Percentiles rank a stretch among this genome's conserved stretches.
phyloP scores from a whole-genome alignment of 2,888 invertebrate species.

The Lasioglossum lativentre region DNA sequence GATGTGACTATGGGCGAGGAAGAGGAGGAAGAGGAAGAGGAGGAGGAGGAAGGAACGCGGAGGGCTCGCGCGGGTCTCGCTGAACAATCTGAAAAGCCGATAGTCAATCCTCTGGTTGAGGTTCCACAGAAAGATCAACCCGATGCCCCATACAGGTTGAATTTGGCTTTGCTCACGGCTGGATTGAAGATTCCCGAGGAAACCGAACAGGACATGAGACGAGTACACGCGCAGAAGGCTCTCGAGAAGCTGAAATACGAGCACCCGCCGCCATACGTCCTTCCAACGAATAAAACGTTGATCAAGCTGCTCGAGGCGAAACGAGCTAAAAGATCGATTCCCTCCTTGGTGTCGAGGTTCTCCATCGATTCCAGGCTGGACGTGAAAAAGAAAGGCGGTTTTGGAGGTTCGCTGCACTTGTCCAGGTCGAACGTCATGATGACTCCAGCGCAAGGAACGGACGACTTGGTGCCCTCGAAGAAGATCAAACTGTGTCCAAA shows the following conservation, averaged over 20 bases:
- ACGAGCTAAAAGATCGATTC: constrained; percentile 78
- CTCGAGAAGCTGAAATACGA: constrained; percentile 78
- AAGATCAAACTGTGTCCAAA: constrained; percentile 79
- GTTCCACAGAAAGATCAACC: constrained; percentile 72
- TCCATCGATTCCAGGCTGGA: constrained; percentile 80
- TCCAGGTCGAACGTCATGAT: constrained; percentile 36
- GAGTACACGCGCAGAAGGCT: constrained; percentile 57
- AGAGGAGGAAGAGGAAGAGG: constrained; percentile 63
- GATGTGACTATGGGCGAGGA: constrained; percentile 50
- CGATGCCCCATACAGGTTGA: constrained; percentile 77
- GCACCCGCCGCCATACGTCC: constrained; percentile 79
- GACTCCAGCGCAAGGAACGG: not conserved
- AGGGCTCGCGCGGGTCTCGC: not conserved
- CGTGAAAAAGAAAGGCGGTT: constrained; percentile 72
- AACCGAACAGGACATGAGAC: constrained; percentile 35
- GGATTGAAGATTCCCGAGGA: constrained; percentile 73
- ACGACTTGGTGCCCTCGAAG: constrained; percentile 63
- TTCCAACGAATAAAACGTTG: constrained; percentile 76
- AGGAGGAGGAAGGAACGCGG: constrained; percentile 38
- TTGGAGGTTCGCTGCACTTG: constrained; percentile 36
- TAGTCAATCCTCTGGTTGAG: constrained; percentile 69
- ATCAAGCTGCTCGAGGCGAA: constrained; percentile 78
- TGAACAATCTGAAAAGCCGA: constrained; percentile 42
- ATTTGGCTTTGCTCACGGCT: constrained; percentile 78
- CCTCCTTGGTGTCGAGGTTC: constrained; percentile 81